Evolutionary conservation across 2,888 invertebrate genomes (phyloP), one percentile per base, ranked within the genome.

Genomic region (Hesperia comma): DNA sequence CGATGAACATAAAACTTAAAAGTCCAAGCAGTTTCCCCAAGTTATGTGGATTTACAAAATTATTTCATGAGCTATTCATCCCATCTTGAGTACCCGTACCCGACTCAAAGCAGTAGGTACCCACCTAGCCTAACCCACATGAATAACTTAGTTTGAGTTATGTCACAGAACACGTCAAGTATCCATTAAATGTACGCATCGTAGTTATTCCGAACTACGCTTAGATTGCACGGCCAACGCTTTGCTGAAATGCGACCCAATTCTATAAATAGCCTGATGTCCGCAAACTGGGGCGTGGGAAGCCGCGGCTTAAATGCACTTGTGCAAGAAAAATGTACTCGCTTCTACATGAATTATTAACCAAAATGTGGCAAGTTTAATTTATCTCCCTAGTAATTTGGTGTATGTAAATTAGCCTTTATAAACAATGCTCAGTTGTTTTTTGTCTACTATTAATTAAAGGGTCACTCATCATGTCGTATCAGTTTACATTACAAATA

Each of bases 281-380:
- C 51, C 53, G 58, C 64, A 68, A 70, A 63, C 71, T 70, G 61
- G 70, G 51, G 57, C 71, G 71, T 68, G 71, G 69, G 69, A 71
- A 69, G 61, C 54, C 58, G 58, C 56, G 61, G 62, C 61, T 71
- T 63, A 63, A 62, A 64, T 68, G 71, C 69, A 68, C 26, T 64
- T 43, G 69, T 56, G 63, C 64, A 61, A 51, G 61, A 58, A 53
- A 58, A 64, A 64, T 58, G 17, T 41, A 57, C 51, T 51, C 3
- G 26, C 19, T 49, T 10, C 49, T 19, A 49, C 10, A 51, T 6
- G 2, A 7, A 51, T 14, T 14, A 19, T 46, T 46, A 19, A 46
- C 63, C 21, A 43, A 63, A 63, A 55, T 51, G 51, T 10, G 49
- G 19, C n/a, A 19, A 19, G 19, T 49, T 21, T 19, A 46, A 37